Evolutionary conservation across 2,888 invertebrate genomes (phyloP), one percentile per base, ranked within the genome.

Genomic region (Sarcophaga carnaria): DNA sequence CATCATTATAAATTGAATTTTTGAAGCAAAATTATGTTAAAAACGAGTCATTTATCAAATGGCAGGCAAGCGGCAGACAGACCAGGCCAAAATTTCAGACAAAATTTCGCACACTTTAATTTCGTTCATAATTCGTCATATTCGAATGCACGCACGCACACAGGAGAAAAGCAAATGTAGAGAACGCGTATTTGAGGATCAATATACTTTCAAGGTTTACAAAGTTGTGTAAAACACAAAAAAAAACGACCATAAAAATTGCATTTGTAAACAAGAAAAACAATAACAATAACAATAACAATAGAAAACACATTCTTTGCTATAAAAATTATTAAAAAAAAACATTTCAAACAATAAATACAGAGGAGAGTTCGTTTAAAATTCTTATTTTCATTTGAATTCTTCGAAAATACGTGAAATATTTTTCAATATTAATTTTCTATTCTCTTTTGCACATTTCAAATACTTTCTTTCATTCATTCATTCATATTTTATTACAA

Each of bases 131-230:
- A 63, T 22, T 49, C 20, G 20, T n/a, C 4, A 20, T 4, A 63
- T 54, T 22, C 22, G 22, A 22, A 37, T 37, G 37, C 27, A 71
- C 11, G 22, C 3, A 67, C 22, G 22, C 22, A 22, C 22, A 22
- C 22, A 22, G 27, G 66, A 5, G 79, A 49, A 62, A n/a, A 47
- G 37, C 12, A 54, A 37, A 14, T 22, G 3, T 54, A n/a, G n/a
- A n/a, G 17, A 54, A 66, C 49, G 49, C 14, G 37, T 66, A 60
- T 70, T 59, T 64, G 59, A 79, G 78, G 83, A 74, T 79, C 83
- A 84, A 84, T 70, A 79, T 64, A 84, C 83, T 80, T 75, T 79
- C 79, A 84, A 75, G 83, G 83, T 70, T 84, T 54, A 62, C 37
- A 37, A 37, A 64, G 70, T 80, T 79, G 66, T 59, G 60, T n/a